Base-by-base conservation (phyloP, 2,797 vertebrate species). In the Hipposideros larvatus region DNA sequence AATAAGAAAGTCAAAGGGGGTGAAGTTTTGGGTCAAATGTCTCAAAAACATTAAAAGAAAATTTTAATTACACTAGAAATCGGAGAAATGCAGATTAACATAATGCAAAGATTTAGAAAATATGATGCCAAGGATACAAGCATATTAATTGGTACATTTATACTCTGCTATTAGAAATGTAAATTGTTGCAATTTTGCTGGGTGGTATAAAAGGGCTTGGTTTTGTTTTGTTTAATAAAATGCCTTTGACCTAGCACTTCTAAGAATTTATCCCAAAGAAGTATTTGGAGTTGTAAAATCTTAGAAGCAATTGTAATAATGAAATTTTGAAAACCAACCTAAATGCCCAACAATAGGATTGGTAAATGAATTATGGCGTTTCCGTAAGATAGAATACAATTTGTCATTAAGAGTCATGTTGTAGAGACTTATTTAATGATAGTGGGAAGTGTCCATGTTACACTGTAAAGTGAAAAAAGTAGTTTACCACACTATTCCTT, bases 11-110 rank as follows among this genome's bases (percentile, higher is more conserved):
- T 88, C 46, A 90, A 46, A 94, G 19, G 91, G 34, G 91, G 41
- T 80, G 15, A 91, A 96, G 16, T 92, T 94, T 90, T 87, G 24
- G 15, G 51, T 87, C 65, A 88, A 16, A 70, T 68, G 28, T 75
- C 80, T 92, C 66, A 87, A 91, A 96, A 84, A 66, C 34, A 66
- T 75, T 92, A 66, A 53, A 88, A 85, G 31, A 79, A 84, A 87
- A 37, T 68, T 85, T 93, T 66, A 83, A 87, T 92, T 90, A 89
- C 57, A 70, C 24, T 91, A 65, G 16, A 70, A 82, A 57, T 73
- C 22, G 21, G 31, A 91, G 24, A 90, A 94, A 80, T 91, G 4
- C 14, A 61, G 41, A 61, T 94, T 79, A 87, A 80, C 16, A 37
- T 24, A 93, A 63, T 68, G 11, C 11, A 61, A 5, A 94, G 43